Evolutionary conservation across 1,140 invertebrate species (phyloP).

Genomic region (Drosophila parvula): DNA sequence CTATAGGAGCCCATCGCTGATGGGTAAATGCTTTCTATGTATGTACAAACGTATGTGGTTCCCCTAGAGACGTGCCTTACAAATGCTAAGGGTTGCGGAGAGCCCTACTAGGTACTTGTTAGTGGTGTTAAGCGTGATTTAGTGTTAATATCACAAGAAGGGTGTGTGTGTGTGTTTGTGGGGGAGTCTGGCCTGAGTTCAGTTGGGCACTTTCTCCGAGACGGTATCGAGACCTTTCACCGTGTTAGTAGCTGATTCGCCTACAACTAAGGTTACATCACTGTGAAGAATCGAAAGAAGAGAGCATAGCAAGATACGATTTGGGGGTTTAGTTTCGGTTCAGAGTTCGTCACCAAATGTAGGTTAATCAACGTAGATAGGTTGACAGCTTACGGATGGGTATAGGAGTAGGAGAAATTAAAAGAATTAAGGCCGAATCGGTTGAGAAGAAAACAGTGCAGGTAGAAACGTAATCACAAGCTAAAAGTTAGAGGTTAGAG

Average conservation of each 20-base stretch:
- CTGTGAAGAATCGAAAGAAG: constrained; percentile 74
- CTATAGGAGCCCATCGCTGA: constrained; percentile 43
- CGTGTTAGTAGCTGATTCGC: constrained; percentile 64
- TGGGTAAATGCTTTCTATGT: constrained; percentile 47
- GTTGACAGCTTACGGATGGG: constrained; percentile 20
- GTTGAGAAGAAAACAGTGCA: constrained; percentile 21
- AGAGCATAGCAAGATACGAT: constrained; percentile 63
- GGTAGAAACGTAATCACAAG: constrained; percentile 44
- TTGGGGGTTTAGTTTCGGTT: constrained; percentile 63
- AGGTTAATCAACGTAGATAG: constrained; percentile 24
- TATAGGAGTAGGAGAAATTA: constrained; percentile 11
- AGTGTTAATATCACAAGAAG: constrained; percentile 75
- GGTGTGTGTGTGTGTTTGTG: constrained; percentile 6
- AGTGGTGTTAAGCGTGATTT: constrained; percentile 65
- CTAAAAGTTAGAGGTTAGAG: constrained; percentile 26
- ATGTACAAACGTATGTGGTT: constrained; percentile 53
- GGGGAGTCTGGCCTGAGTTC: constrained; percentile 41
- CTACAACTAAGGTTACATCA: constrained; percentile 78
- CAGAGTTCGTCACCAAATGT: constrained; percentile 49
- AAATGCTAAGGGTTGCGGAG: constrained; percentile 46
- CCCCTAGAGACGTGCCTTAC: constrained; percentile 41
- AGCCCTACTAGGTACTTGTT: constrained; percentile 59
- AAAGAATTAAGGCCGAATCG: constrained; percentile 6
- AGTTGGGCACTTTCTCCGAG: constrained; percentile 76
- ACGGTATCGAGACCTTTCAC: constrained; percentile 71